Conservation (phyloP, 1,140 invertebrate species). For the Aporrectodea caliginosa region DNA sequence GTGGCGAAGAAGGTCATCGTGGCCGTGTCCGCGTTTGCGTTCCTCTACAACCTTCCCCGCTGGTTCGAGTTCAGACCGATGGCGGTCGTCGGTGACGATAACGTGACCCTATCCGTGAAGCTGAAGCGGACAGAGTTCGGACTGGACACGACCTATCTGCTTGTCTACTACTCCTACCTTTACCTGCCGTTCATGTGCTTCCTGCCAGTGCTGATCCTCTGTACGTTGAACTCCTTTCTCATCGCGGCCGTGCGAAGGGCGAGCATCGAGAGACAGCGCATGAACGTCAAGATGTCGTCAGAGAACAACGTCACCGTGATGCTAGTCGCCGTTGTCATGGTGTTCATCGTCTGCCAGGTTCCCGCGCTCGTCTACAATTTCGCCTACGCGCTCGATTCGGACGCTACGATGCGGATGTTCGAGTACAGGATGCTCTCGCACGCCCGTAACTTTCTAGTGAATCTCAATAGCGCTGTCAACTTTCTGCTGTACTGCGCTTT, state of each 20-base stretch:
- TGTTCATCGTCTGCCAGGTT: slow-evolving; percentile 86
- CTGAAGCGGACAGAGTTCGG: background rate
- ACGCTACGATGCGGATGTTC: slow-evolving; percentile 29
- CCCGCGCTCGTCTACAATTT: slow-evolving; percentile 84
- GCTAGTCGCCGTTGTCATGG: slow-evolving; percentile 86
- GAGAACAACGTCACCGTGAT: slow-evolving; percentile 69
- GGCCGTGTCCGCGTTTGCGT: slow-evolving; percentile 73
- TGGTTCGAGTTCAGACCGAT: slow-evolving; percentile 56
- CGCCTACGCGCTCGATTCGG: slow-evolving; percentile 46
- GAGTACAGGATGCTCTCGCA: slow-evolving; percentile 45
- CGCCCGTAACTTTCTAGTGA: slow-evolving; percentile 80
- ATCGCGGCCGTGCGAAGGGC: slow-evolving; percentile 60
- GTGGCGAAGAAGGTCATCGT: slow-evolving; percentile 69
- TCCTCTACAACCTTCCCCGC: slow-evolving; percentile 80
- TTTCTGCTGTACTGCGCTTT: slow-evolving; percentile 96
- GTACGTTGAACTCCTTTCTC: slow-evolving; percentile 83
- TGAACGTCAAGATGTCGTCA: slow-evolving; percentile 40
- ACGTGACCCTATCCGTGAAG: background rate
- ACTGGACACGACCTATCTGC: background rate
- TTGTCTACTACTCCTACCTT: slow-evolving; percentile 85
- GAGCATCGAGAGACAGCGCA: slow-evolving; percentile 43
- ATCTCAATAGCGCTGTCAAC: slow-evolving; percentile 93
- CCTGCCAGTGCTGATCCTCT: slow-evolving; percentile 77
- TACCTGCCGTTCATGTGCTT: slow-evolving; percentile 89
- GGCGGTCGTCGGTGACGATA: background rate